Conservation (phyloP, 2,113 vertebrate genomes). For the Athene noctua region DNA sequence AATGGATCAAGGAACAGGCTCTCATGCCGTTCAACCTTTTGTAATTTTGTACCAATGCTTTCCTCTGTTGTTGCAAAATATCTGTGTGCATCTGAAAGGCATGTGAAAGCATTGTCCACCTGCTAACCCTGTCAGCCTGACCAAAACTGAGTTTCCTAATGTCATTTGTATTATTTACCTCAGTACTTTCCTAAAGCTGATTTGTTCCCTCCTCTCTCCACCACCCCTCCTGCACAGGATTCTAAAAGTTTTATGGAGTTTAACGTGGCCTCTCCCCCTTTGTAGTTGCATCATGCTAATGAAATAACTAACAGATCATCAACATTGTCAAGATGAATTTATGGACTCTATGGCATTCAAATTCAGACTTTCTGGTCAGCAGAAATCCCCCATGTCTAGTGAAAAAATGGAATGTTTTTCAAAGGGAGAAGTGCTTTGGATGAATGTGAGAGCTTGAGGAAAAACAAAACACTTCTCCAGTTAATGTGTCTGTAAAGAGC, state of each 20-base stretch:
- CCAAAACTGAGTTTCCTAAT: neutral
- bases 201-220: neutral
- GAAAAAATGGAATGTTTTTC: neutral
- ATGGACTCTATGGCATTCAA: neutral
- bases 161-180: neutral
- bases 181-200: neutral
- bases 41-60: neutral
- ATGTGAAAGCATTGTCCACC: neutral
- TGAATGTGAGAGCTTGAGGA: neutral
- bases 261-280: neutral
- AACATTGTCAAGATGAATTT: neutral
- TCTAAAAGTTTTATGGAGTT: neutral
- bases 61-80: neutral
- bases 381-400: neutral
- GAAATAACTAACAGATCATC: constrained; percentile 42
- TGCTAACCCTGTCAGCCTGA: neutral
- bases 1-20: neutral
- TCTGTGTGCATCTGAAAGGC: neutral
- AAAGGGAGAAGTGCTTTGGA: neutral
- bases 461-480: neutral
- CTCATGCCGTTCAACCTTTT: neutral
- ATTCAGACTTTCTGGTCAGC: neutral
- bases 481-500: neutral
- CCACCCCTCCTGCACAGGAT: neutral
- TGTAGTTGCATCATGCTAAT: constrained; percentile 18